These are phyloP conservation scores for Oenanthe melanoleuca DNA, from an alignment of 2,113 vertebrate genomes.

Conservation along the genomic window DNA sequence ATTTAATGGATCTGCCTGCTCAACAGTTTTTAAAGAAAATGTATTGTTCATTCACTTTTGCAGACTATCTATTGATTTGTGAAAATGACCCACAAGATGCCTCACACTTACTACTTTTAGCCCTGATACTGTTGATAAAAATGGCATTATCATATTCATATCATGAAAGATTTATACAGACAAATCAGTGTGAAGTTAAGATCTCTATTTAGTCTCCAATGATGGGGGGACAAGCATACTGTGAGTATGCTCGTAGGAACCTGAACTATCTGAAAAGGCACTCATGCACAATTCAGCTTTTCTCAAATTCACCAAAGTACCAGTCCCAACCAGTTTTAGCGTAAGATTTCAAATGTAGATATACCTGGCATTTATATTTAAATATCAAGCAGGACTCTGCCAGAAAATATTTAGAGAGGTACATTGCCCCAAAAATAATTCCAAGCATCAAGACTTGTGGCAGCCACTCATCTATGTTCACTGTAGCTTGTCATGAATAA, in stretches of 20 bases:
- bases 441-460: neutral
- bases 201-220: neutral
- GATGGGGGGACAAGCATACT: neutral
- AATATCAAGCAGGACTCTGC: neutral
- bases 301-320: neutral
- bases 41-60: neutral
- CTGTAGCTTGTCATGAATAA: neutral
- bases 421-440: neutral
- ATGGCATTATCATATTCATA: neutral
- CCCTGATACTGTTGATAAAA: neutral
- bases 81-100: neutral
- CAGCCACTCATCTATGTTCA: neutral
- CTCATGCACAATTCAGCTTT: neutral
- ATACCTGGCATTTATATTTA: neutral
- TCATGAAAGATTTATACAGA: neutral
- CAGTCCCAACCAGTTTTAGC: neutral
- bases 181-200: neutral
- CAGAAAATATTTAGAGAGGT: neutral
- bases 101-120: neutral
- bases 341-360: neutral
- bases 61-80: neutral
- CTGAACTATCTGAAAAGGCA: neutral
- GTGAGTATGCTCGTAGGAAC: neutral
- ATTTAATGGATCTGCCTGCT: neutral
- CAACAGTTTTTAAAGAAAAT: neutral